Conservation (phyloP, 2,113 vertebrate genomes). For the Anolis carolinensis region DNA sequence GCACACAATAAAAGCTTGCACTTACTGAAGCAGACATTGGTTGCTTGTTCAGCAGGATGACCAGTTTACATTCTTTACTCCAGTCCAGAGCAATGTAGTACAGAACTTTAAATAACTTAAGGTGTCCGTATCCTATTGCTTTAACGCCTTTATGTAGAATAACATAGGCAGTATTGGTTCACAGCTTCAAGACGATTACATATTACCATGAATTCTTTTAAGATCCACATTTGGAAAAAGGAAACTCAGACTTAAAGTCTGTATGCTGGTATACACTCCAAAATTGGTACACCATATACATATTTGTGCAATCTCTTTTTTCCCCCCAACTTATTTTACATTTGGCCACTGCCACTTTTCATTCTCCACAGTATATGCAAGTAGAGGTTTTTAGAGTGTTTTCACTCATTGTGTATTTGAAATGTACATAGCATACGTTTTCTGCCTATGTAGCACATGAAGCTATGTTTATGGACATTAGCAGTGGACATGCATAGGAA, state of each 20-base stretch:
- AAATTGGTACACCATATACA: neutral
- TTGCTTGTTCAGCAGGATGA: neutral
- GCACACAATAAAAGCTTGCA: too few relatives aligned
- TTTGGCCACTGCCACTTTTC: neutral
- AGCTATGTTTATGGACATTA: neutral
- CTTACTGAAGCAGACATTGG: neutral
- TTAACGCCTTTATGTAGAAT: neutral
- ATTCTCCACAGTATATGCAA: neutral
- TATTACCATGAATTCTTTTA: neutral
- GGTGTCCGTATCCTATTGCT: neutral
- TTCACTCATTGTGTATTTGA: neutral
- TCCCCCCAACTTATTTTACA: neutral
- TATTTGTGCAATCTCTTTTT: neutral
- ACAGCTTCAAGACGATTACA: neutral
- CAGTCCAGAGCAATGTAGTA: too few relatives aligned
- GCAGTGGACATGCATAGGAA: neutral
- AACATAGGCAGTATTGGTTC: neutral
- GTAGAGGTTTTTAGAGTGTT: neutral
- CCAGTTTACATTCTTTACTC: neutral
- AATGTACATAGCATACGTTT: too few relatives aligned
- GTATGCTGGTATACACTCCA: neutral
- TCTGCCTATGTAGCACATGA: neutral
- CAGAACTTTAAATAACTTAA: too few relatives aligned
- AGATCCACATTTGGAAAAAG: neutral
- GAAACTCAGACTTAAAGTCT: neutral